Evolutionary conservation across 2,888 invertebrate species (phyloP).

Genomic region (Cantharis nigra): DNA sequence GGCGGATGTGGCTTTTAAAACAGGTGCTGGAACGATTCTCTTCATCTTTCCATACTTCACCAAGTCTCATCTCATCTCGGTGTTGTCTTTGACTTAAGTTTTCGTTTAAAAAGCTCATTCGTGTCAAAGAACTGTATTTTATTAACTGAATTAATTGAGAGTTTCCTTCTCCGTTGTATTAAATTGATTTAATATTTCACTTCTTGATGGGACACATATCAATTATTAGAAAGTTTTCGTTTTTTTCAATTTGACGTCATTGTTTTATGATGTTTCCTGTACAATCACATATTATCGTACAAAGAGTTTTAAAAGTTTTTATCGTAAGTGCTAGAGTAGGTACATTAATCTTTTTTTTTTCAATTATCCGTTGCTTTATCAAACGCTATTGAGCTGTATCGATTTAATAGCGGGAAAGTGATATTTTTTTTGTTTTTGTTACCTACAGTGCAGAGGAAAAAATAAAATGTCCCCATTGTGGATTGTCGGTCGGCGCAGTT

Average conservation of each 20-base stretch:
- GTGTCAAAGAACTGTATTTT: constrained; percentile 2
- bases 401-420: background rate
- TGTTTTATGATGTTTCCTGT: background rate
- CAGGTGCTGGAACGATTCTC: constrained; percentile 25
- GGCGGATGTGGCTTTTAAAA: constrained; percentile 30
- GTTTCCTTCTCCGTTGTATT: background rate
- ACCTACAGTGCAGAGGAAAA: background rate
- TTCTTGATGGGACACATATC: background rate
- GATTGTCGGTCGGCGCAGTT: background rate
- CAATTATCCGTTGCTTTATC: background rate
- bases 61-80: background rate
- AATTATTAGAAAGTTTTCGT: background rate
- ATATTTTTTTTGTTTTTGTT: background rate
- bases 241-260: background rate
- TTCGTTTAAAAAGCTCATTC: background rate
- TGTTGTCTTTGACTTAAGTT: background rate
- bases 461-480: background rate
- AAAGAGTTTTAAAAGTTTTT: background rate
- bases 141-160: background rate
- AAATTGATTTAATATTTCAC: background rate
- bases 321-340: background rate
- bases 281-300: background rate
- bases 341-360: background rate
- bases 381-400: background rate
- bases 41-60: background rate